Base-by-base conservation (phyloP, 1,140 invertebrate genomes). In the Holcopasites calliopsidis region DNA sequence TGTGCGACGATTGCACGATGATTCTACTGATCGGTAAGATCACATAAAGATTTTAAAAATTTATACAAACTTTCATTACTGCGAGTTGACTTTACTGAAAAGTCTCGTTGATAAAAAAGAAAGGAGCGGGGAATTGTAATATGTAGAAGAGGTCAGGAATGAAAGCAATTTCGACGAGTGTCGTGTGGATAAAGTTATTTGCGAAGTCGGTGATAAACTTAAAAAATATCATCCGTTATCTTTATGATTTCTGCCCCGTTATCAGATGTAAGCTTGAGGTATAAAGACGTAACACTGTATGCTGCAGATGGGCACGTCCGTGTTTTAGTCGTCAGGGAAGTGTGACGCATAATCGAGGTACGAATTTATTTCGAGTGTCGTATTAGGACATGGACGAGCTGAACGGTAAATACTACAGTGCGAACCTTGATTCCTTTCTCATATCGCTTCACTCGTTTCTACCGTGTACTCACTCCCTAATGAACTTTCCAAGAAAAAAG, bases 171-270 rank as follows among this genome's bases (percentile, higher is more conserved):
- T 78, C 55, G 49, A 26, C 28, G 23, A n/a, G 10, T 2, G 16
- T 18, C 5, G 23, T 35, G 31, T 61, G 42, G 21, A 8, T 8
- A 47, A 50, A 61, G 49, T 62, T 40, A 78, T 31, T 60, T 47
- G 21, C 38, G 35, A 80, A n/a, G 21, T 21, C 38, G 35, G 26
- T 21, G 75, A 82, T 78, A 82, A 82, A 35, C 60, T 69, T 78
- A 33, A 21, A 73, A 83, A 82, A 83, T 81, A 82, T 18, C 21
- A 69, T 13, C 31, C 28, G 33, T 78, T 83, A 82, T 83, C 79
- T 83, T 83, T 83, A 83, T 52, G 76, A 78, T 74, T 70, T 61
- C 50, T 47, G 49, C 54, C 35, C 16, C 49, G 61, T 66, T 49
- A 64, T 72, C 61, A 55, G 50, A 8, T 26, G 60, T 73, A 64